These are phyloP conservation scores for Frankliniella intonsa DNA, from an alignment of 2,888 invertebrate species.

Conservation along the genomic window DNA sequence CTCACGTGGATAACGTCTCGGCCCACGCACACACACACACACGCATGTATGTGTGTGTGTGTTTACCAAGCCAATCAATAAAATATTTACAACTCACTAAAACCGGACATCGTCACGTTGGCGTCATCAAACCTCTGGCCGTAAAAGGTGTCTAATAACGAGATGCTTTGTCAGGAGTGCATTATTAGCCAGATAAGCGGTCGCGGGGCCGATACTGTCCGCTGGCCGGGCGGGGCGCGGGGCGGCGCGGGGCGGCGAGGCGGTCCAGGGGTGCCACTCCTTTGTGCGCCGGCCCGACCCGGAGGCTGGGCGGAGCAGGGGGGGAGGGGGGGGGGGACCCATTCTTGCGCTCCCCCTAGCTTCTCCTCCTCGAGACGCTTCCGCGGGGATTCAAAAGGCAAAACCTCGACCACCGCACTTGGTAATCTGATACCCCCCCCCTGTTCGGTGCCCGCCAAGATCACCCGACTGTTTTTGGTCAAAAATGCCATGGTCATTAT, in stretches of 20 bases:
- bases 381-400: too few relatives aligned
- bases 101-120: not conserved
- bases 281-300: not conserved
- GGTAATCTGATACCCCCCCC: too few relatives aligned
- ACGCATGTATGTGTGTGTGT: not conserved
- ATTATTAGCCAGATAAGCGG: not conserved
- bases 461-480: too few relatives aligned
- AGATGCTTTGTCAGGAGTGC: not conserved
- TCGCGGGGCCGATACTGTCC: not conserved
- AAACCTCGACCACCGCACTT: too few relatives aligned
- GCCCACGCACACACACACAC: not conserved
- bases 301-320: not conserved
- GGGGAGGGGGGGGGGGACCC: not conserved
- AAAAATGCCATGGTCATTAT: too few relatives aligned
- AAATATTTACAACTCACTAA: conserved; percentile 23
- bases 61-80: not conserved
- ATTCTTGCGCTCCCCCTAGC: too few relatives aligned
- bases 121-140: not conserved
- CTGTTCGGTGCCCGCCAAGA: too few relatives aligned
- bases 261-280: not conserved
- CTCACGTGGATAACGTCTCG: conserved; percentile 13
- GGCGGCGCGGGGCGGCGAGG: not conserved
- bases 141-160: not conserved
- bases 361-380: too few relatives aligned
- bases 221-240: not conserved